Evolutionary conservation across 2,113 vertebrate species (phyloP), one percentile per base, ranked within the genome.

Genomic region (Apodemus sylvaticus): DNA sequence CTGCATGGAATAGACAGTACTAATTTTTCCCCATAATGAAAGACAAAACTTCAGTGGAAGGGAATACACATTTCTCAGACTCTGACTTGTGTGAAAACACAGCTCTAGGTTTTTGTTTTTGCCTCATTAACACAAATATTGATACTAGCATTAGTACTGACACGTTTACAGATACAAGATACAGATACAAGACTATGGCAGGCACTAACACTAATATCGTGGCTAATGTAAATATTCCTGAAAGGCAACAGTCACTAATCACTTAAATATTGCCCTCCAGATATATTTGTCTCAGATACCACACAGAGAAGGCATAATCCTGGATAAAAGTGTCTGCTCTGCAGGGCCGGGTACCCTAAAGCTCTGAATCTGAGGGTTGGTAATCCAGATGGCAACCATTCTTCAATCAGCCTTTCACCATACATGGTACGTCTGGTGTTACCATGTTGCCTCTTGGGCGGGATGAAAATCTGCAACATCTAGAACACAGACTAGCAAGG

Each of bases 31-130:
- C n/a, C 17, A 91, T 58, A 91, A 62, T 9, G 85, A 81, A 83
- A 96, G 34, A 39, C 19, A 86, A 95, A 81, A 70, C 64, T 95
- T 90, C 42, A 95, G 10, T 26, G 36, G 4, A 87, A 89, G 10
- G 16, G 81, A 89, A 39, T n/a, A 68, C 53, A 36, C 16, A 66
- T 51, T 85, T 89, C 5, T 39, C 64, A 39, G 78, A 13, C 17
- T 36, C 20, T 62, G 79, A 29, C 64, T 62, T 83, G 45, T 85
- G 17, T 39, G 36, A 85, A 79, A 92, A 79, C 5, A 42, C 73
- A 60, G 36, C 42, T 81, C 29, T 48, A 78, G 26, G 78, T 73
- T 55, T 8, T 36, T 77, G 9, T 71, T 34, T 42, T 74, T 68
- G 34, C 26, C 36, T 70, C 78, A 34, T n/a, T n/a, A 87, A 93